Evolutionary conservation across 2,113 vertebrate species (phyloP), one percentile per base, ranked within the genome.

Genomic region (Sisor rabdophorus): DNA sequence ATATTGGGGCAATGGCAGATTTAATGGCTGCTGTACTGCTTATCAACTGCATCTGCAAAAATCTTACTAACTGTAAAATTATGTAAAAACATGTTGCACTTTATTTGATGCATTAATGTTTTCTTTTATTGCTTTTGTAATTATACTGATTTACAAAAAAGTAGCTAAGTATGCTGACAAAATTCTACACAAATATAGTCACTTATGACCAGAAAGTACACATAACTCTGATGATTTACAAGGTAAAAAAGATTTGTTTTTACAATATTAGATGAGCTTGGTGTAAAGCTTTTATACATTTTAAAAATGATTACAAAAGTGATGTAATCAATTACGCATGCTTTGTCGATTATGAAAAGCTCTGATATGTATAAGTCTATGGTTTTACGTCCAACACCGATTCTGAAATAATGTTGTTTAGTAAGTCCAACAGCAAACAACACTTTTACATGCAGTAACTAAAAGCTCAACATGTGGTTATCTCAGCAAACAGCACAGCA

Each of bases 401-500:
- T 72, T 52, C 26, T 78, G 58, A 74, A 44, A 65, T 12, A 63
- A 64, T 75, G 32, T 75, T 56, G 59, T 53, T 47, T 48, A 47
- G 44, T 26, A 71, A 32, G 48, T 17, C 30, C 32, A 65, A 72
- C 20, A 47, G n/a, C 24, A 47, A 72, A 78, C 77, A 72, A 32
- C 26, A 78, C 9, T 63, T 73, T 64, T 5, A 68, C 77, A 78
- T 78, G 77, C 77, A 73, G 56, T 55, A 61, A 36, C 8, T 26
- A 71, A 28, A 72, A 65, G 59, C 55, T 56, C 65, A 56, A 78
- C 48, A 44, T 22, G 4, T 65, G 52, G 36, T 36, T 54, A 56
- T 40, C 36, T 17, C 60, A 72, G 70, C 48, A 68, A 50, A 54
- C 71, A 82, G 68, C 77, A 79, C 44, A 70, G 71, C 81, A 83